A percentile compares a stretch with the other conserved stretches of the same genome.
Conservation (phyloP, 2,888 invertebrate genomes). For the Xestia rhomboidea region DNA sequence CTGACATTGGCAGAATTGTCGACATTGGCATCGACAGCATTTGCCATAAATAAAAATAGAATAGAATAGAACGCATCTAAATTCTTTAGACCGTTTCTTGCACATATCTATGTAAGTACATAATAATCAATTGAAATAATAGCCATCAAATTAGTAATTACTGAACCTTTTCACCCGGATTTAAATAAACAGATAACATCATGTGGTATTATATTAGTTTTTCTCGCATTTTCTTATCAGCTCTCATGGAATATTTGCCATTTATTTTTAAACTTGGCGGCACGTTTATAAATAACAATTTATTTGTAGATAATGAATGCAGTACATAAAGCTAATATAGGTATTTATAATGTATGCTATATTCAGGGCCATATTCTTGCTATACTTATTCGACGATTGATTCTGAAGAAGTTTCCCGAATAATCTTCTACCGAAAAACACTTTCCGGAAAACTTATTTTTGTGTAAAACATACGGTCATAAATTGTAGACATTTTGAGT, state of each 20-base stretch:
- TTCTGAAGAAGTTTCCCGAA: background rate
- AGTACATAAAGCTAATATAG: background rate
- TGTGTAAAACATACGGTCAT: background rate
- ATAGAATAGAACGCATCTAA: background rate
- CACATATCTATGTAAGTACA: background rate
- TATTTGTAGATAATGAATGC: background rate
- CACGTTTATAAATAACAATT: slow-evolving; percentile 23
- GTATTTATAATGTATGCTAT: background rate
- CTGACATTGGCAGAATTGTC: no score
- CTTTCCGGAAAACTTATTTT: background rate
- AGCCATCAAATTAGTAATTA: slow-evolving; percentile 37
- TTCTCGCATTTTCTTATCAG: slow-evolving; percentile 48
- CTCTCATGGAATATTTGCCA: slow-evolving; percentile 50
- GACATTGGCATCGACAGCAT: no score
- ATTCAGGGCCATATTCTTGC: background rate
- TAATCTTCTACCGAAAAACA: background rate
- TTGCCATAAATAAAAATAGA: no score
- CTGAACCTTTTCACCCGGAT: slow-evolving; percentile 56
- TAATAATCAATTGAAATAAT: slow-evolving; percentile 21
- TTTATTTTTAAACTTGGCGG: slow-evolving; percentile 33
- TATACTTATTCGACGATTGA: background rate
- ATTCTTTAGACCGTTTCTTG: slow-evolving; percentile 3
- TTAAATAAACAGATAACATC: slow-evolving; percentile 38
- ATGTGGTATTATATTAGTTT: slow-evolving; percentile 19
- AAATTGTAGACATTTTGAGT: background rate